Evolutionary conservation across 2,888 invertebrate genomes (phyloP).

Genomic region (Pyrgus malvae): DNA sequence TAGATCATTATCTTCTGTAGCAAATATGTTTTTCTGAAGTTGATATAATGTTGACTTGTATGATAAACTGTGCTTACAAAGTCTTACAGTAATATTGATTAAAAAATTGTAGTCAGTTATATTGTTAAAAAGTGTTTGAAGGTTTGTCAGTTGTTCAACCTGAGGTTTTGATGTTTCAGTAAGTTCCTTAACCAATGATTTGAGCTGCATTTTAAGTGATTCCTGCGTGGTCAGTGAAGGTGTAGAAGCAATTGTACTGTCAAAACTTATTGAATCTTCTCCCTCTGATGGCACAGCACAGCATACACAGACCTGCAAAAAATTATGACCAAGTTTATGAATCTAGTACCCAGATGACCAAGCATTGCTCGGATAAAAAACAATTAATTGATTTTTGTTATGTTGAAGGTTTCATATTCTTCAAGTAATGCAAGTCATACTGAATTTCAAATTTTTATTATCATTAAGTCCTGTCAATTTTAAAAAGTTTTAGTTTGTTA

Average conservation of each 20-base stretch:
- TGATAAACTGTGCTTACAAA: conserved; percentile 53
- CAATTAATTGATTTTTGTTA: too few relatives aligned
- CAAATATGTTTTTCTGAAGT: conserved; percentile 59
- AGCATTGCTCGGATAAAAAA: too few relatives aligned
- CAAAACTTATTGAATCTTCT: conserved; percentile 32
- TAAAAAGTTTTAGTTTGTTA: too few relatives aligned
- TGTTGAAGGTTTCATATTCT: too few relatives aligned
- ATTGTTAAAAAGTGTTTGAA: conserved; percentile 56
- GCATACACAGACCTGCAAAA: conserved; percentile 46
- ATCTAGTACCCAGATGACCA: too few relatives aligned
- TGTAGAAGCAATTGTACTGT: conserved; percentile 31
- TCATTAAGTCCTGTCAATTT: too few relatives aligned
- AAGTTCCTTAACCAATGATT: conserved; percentile 42
- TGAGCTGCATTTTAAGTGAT: conserved; percentile 53
- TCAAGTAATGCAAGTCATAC: too few relatives aligned
- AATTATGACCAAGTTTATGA: neutral
- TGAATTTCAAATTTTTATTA: too few relatives aligned
- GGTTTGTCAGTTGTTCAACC: conserved; percentile 44
- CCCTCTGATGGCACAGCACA: conserved; percentile 37
- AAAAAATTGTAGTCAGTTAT: conserved; percentile 58
- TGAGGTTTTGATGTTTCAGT: conserved; percentile 30
- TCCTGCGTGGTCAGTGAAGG: conserved; percentile 54
- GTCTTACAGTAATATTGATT: conserved; percentile 46
- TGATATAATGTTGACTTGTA: conserved; percentile 60
- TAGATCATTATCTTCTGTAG: conserved; percentile 42